phyloP scores from a whole-genome alignment of 2,113 vertebrate species.

The Corvus cornix region DNA sequence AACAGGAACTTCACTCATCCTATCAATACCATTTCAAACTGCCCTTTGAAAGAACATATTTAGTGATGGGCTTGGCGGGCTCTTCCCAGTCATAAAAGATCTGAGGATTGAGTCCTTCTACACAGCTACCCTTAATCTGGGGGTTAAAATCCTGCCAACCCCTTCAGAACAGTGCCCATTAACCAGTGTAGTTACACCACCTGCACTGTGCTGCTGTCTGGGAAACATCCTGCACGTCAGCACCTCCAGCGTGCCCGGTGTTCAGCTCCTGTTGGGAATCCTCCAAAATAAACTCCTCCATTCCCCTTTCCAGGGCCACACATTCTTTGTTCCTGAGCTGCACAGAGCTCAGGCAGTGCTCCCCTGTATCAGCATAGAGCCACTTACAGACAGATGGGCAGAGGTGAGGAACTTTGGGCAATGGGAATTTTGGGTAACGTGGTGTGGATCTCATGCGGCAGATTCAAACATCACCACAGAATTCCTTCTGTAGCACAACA shows the following conservation, averaged over 20 bases:
- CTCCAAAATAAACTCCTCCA: not conserved
- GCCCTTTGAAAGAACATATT: not conserved
- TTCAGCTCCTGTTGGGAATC: not conserved
- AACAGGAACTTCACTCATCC: not conserved
- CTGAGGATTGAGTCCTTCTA: not conserved
- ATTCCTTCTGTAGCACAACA: not conserved
- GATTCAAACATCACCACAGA: not conserved
- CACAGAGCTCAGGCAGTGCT: not conserved
- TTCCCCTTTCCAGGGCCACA: not conserved
- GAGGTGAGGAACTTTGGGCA: not conserved
- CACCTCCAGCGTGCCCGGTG: not conserved
- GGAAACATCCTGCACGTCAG: not conserved
- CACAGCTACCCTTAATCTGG: not conserved
- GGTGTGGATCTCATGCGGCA: not conserved
- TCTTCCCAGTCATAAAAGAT: not conserved
- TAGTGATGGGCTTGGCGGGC: not conserved
- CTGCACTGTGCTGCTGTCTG: not conserved
- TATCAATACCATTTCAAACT: not conserved
- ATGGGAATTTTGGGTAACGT: not conserved
- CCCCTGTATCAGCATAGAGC: not conserved
- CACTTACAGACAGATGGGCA: not conserved
- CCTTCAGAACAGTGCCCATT: not conserved
- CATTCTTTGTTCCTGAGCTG: not conserved
- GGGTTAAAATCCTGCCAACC: not conserved
- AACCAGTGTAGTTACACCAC: not conserved